phyloP scores from a whole-genome alignment of 1,140 invertebrate species.

The Eueides isabella region DNA sequence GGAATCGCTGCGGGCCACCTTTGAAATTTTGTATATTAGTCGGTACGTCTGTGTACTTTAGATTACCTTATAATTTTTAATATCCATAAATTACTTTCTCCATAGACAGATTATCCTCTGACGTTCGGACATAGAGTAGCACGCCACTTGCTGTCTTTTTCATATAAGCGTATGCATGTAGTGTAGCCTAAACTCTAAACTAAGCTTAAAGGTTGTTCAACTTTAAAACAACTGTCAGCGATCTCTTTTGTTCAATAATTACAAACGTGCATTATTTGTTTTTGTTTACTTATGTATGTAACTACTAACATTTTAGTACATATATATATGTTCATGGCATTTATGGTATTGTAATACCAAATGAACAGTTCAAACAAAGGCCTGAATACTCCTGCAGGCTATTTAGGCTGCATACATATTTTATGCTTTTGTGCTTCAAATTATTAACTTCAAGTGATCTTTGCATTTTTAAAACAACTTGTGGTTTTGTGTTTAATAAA shows the following conservation, averaged over 20 bases:
- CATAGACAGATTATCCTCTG: not conserved
- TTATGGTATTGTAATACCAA: slow-evolving; percentile 41
- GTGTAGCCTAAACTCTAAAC: not conserved
- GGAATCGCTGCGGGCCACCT: too few species aligned
- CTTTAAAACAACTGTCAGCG: slow-evolving; percentile 25
- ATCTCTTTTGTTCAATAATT: slow-evolving; percentile 28
- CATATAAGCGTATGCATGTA: not conserved
- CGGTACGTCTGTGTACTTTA: too few species aligned
- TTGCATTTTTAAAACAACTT: slow-evolving; percentile 16
- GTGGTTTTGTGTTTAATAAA: not conserved
- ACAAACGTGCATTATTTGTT: slow-evolving; percentile 21
- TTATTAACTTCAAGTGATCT: slow-evolving; percentile 26
- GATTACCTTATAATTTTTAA: not conserved
- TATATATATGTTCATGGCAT: slow-evolving; percentile 28
- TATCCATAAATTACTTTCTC: not conserved
- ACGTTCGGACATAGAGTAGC: too few species aligned
- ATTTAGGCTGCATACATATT: slow-evolving; percentile 39
- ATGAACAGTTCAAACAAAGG: slow-evolving; percentile 41
- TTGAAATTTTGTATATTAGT: too few species aligned
- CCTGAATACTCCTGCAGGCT: slow-evolving; percentile 38
- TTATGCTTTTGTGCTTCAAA: slow-evolving; percentile 36
- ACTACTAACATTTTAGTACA: slow-evolving; percentile 21
- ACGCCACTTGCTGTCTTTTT: too few species aligned
- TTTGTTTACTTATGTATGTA: slow-evolving; percentile 4
- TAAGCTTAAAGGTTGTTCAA: not conserved